Base-by-base conservation (phyloP, 2,797 vertebrate genomes). In the Champsocephalus gunnari region DNA sequence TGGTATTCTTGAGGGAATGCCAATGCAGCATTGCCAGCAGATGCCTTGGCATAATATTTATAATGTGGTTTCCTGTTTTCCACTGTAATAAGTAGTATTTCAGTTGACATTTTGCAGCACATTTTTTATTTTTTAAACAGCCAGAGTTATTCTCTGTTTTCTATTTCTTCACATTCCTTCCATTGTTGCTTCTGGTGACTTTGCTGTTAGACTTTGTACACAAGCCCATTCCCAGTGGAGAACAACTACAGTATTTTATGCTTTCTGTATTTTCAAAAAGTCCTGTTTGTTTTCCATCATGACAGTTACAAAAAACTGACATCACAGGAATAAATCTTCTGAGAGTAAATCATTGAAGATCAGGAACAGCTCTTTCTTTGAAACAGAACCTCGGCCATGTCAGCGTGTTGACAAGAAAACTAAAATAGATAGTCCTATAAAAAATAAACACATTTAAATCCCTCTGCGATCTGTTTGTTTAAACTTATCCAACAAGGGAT, bases 11-110 rank as follows among this genome's bases (percentile, higher is more conserved):
- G 71, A 75, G 73, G 11, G 58, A 73, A 84, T 73, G 80, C 81
- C 70, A 78, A 34, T 3, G 77, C 63, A 49, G 66, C 80, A 72
- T 75, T 77, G 69, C 84, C 66, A 77, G 75, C 83, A 88, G 81
- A 87, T 81, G 83, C 60, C 67, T 77, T 74, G 77, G 77, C 54
- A 87, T 78, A 81, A 87, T 69, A 86, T 90, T 90, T 85, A 82
- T 62, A 83, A 72, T 72, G 79, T 57, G 69, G 65, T 81, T 77
- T 81, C 66, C 66, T 51, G 78, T 75, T 69, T 79, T 86, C 79
- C 68, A 73, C 56, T 64, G 53, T 12, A 78, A 66, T 71, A 66
- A 76, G 78, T 63, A 66, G 17, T 73, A 66, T 71, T 77, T 45
- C 16, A 85, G 80, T 66, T 91, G 88, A 84, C 75, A 71, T 78